phyloP scores from a whole-genome alignment of 2,113 vertebrate genomes.

The Marcusenius ussheri region DNA sequence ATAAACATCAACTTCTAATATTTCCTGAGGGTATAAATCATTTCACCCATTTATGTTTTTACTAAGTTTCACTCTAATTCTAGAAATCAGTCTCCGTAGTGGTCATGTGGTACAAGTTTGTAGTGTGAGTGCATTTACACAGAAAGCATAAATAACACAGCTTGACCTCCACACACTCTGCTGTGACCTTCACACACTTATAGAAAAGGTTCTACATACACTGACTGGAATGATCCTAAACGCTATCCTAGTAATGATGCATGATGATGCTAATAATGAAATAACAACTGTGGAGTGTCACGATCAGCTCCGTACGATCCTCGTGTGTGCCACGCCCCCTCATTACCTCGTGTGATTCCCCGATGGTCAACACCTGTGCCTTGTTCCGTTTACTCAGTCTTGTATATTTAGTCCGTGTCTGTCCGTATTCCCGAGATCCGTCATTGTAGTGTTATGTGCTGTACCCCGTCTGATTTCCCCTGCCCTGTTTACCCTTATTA shows the following conservation, averaged over 20 bases:
- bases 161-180: neutral
- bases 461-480: too few relatives aligned
- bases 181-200: neutral
- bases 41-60: neutral
- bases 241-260: neutral
- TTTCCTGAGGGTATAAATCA: neutral
- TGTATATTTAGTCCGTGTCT: too few relatives aligned
- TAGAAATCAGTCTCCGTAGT: neutral
- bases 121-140: neutral
- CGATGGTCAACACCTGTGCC: too few relatives aligned
- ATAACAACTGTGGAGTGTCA: neutral
- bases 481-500: too few relatives aligned
- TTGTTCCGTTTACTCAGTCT: too few relatives aligned
- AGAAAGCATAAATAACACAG: neutral
- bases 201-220: neutral
- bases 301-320: too few relatives aligned
- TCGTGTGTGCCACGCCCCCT: too few relatives aligned
- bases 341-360: too few relatives aligned
- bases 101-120: neutral
- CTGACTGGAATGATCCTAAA: neutral
- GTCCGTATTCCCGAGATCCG: too few relatives aligned
- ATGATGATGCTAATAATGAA: neutral
- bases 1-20: neutral
- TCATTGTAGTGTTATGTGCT: too few relatives aligned
- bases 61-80: neutral